Evolutionary conservation across 1,140 invertebrate species (phyloP).

Genomic region (Glossosoma conforme): DNA sequence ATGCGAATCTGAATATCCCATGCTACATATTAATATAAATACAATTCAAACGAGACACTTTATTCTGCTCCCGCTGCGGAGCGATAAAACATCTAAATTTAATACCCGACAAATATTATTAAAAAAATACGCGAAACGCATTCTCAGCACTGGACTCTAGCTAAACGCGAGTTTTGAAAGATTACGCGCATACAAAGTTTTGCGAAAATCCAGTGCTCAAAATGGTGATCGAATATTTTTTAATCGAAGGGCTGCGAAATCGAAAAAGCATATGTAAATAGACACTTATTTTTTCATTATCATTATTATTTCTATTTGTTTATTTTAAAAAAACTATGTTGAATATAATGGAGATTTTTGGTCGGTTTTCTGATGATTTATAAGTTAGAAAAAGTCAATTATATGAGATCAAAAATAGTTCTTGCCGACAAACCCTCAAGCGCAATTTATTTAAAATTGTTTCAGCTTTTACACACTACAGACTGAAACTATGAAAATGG

Average conservation of each 20-base stretch:
- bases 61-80: too few species aligned
- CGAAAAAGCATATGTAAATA: conserved; percentile 9
- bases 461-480: too few species aligned
- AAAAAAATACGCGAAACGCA: too few species aligned
- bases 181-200: too few species aligned
- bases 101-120: too few species aligned
- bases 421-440: too few species aligned
- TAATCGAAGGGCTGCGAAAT: too few species aligned
- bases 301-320: conserved; percentile 7
- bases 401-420: conserved; percentile 16
- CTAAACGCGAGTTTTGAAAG: conserved; percentile 6
- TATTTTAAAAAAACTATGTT: conserved; percentile 8
- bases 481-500: too few species aligned
- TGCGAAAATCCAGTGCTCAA: conserved; percentile 1
- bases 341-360: conserved; percentile 17
- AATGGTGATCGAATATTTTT: background rate
- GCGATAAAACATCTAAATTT: too few species aligned
- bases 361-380: conserved; percentile 14
- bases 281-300: conserved; percentile 5
- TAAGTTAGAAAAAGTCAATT: conserved; percentile 2
- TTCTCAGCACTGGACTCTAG: conserved; percentile 4
- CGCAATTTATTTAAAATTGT: too few species aligned
- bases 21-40: conserved; percentile 12
- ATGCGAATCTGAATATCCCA: conserved; percentile 24
- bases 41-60: conserved; percentile 1